Base-by-base conservation (phyloP, 2,797 vertebrate genomes). In the Acanthurus lineatus region DNA sequence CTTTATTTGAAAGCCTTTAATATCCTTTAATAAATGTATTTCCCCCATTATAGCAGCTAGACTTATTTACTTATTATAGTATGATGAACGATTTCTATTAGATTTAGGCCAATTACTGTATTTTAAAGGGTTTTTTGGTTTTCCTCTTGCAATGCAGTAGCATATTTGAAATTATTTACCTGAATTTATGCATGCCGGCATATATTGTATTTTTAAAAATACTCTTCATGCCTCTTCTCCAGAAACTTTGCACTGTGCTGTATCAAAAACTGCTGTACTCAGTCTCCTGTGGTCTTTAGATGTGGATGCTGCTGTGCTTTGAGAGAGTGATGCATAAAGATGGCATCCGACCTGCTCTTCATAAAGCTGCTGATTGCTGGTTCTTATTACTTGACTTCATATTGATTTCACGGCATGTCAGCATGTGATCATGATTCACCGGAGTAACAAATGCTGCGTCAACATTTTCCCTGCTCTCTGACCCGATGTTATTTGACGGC, bases 371-470 rank as follows among this genome's bases (percentile, higher is more conserved):
- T 81, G 84, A 91, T 87, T 86, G 86, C 87, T 45, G 58, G 32
- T 77, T 87, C 77, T 89, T 83, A 92, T 89, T 89, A 88, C 73
- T 77, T n/a, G 75, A 80, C 81, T 82, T 80, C 69, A 52, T 91
- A 94, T 94, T 90, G 93, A 94, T 94, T 93, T 91, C 80, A 78
- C 76, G 88, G 77, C 70, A 49, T 80, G 67, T 84, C 86, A 61
- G 78, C 32, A 19, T 82, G 79, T 51, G 75, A 84, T 84, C 35
- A 47, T 89, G 84, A 92, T 89, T 90, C 83, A 86, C 35, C 1
- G 53, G 58, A 40, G 73, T 70, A 80, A 73, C 81, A 62, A 91
- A 83, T 81, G 90, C 86, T 85, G 83, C n/a, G 70, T 94, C 89
- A 91, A 91, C 90, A 85, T 82, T 88, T 89, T 69, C 11, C 5